Evolutionary conservation across 2,113 vertebrate genomes (phyloP).

Genomic region (Psephotus haematonotus): DNA sequence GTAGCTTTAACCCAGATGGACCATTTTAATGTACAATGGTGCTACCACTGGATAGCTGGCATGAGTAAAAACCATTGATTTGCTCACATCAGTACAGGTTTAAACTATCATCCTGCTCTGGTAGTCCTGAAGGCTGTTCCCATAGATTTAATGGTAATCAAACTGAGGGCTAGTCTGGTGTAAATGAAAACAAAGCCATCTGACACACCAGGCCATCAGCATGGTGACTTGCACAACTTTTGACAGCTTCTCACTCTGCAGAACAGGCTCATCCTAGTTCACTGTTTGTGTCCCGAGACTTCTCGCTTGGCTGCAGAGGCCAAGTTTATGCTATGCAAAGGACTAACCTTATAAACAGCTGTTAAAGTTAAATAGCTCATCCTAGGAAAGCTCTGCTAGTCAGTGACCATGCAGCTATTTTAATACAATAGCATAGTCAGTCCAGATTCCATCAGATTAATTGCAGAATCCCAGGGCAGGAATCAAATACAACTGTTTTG

Average conservation of each 20-base stretch:
- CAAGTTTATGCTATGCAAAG: not conserved
- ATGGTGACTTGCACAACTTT: not conserved
- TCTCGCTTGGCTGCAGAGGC: not conserved
- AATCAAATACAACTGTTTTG: not conserved
- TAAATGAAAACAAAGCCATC: not conserved
- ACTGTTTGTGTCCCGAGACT: not conserved
- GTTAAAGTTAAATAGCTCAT: not conserved
- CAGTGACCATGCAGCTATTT: not conserved
- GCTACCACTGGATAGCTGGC: not conserved
- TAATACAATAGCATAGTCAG: not conserved
- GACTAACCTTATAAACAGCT: not conserved
- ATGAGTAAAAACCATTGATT: not conserved
- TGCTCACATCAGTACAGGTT: not conserved
- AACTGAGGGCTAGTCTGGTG: not conserved
- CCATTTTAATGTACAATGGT: not conserved
- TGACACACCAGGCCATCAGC: not conserved
- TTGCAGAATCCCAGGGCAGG: not conserved
- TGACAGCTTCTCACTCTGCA: not conserved
- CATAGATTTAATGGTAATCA: not conserved
- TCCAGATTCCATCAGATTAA: not conserved
- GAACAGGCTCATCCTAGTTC: not conserved
- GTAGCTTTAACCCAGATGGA: not conserved
- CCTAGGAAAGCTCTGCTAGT: not conserved
- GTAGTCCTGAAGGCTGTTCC: not conserved
- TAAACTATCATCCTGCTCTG: not conserved